A percentile compares a stretch with the other conserved stretches of the same genome.
These are phyloP conservation scores for Drosophila flavopinicola DNA, from an alignment of 2,888 invertebrate species.

Conservation along the genomic window DNA sequence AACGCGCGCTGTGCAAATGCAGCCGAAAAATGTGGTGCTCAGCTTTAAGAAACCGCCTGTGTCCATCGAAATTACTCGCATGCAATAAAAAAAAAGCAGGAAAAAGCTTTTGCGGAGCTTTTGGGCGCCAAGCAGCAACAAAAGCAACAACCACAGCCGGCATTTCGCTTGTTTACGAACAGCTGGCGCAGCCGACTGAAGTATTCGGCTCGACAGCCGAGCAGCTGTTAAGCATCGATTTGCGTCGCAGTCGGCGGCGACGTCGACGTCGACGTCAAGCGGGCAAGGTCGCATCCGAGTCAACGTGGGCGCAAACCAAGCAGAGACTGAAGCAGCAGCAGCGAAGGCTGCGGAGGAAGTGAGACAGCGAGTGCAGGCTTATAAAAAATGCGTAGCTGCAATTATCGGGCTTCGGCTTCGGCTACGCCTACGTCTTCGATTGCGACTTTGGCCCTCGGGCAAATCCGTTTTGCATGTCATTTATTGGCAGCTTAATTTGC, in stretches of 20 bases:
- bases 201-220: neutral
- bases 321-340: neutral
- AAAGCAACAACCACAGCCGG: constrained; percentile 56
- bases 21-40: constrained; percentile 55
- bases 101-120: constrained; percentile 50
- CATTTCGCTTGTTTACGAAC: constrained; percentile 61
- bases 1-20: constrained; percentile 75
- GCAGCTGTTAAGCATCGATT: constrained; percentile 36
- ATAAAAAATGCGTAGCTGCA: constrained; percentile 45
- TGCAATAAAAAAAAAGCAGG: constrained; percentile 40
- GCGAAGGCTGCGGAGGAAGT: neutral
- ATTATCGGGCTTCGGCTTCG: constrained; percentile 48
- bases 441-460: neutral
- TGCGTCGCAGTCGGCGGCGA: constrained; percentile 23
- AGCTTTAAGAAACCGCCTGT: constrained; percentile 51
- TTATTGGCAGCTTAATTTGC: constrained; percentile 35
- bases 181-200: constrained; percentile 42
- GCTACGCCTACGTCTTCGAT: constrained; percentile 8
- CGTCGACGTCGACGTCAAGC: constrained; percentile 30
- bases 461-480: constrained; percentile 46
- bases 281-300: constrained; percentile 45
- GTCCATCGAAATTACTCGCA: constrained; percentile 31
- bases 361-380: constrained; percentile 6
- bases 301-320: constrained; percentile 16
- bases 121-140: constrained; percentile 15